These are phyloP conservation scores for Ammodytes dubius DNA, from an alignment of 2,113 vertebrate species.

Conservation along the genomic window DNA sequence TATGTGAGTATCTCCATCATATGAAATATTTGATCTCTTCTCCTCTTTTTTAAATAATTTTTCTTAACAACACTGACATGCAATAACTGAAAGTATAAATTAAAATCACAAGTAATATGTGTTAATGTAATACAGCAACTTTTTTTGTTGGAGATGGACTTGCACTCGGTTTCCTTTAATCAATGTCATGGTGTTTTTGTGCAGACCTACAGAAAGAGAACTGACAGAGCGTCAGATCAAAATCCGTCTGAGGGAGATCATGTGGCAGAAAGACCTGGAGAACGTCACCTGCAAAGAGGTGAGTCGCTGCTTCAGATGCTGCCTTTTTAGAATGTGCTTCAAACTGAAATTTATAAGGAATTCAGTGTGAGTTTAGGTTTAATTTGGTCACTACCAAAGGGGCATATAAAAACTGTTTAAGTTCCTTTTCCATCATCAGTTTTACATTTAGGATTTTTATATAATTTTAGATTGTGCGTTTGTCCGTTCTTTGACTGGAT, in stretches of 20 bases:
- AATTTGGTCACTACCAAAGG: not conserved
- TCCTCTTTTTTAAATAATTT: not conserved
- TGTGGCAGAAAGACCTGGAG: slow-evolving; percentile 99
- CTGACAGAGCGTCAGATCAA: slow-evolving; percentile 95
- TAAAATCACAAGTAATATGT: not conserved
- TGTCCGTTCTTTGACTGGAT: slow-evolving; percentile 11
- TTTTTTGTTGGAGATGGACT: not conserved
- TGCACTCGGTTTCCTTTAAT: not conserved
- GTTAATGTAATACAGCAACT: not conserved
- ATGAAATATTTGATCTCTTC: not conserved
- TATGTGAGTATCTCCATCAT: slow-evolving; percentile 83
- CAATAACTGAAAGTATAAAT: not conserved
- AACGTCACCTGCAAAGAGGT: slow-evolving; percentile 99
- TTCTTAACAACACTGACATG: not conserved
- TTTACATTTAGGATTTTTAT: not conserved
- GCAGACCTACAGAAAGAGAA: slow-evolving; percentile 95
- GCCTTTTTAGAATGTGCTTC: not conserved
- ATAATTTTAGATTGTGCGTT: not conserved
- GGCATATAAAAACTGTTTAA: not conserved
- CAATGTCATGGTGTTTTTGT: slow-evolving; percentile 54
- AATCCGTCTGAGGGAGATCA: slow-evolving; percentile 94
- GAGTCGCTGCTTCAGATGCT: slow-evolving; percentile 46
- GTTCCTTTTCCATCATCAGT: not conserved
- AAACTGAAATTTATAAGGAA: not conserved
- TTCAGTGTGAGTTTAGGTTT: not conserved